A percentile compares a stretch with the other conserved stretches of the same genome.
Evolutionary conservation across 2,113 vertebrate genomes (phyloP).

Genomic region (Phylloscopus trochiloides): DNA sequence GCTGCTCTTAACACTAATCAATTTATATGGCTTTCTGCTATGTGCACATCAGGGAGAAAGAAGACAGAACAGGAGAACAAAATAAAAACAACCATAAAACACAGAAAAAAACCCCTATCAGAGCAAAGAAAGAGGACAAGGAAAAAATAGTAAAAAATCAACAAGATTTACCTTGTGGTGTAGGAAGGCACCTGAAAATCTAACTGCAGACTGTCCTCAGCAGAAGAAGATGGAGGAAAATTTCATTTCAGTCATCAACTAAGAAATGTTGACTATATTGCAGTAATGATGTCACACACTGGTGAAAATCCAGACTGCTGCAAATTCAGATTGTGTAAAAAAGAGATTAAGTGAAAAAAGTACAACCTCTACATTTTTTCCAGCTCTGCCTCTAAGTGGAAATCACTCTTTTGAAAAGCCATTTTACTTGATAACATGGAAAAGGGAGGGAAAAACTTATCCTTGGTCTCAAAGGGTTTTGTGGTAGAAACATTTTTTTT

Average conservation of each 20-base stretch:
- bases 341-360: background rate
- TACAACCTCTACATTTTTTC: background rate
- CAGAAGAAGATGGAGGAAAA: background rate
- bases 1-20: background rate
- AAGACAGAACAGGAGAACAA: background rate
- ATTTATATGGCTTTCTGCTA: background rate
- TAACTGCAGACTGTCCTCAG: background rate
- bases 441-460: background rate
- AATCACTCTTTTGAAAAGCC: background rate
- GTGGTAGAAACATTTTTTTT: background rate
- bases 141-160: background rate
- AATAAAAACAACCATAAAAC: constrained; percentile 8
- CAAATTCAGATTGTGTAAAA: background rate
- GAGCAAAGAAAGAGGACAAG: background rate
- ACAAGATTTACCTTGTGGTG: background rate
- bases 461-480: background rate
- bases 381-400: background rate
- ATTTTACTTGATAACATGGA: background rate
- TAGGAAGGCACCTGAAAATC: background rate
- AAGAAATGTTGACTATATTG: background rate
- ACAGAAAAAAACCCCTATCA: background rate
- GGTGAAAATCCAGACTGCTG: background rate
- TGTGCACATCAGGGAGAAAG: background rate
- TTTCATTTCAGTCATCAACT: background rate
- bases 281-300: background rate